phyloP scores from a whole-genome alignment of 2,113 vertebrate species.

The Oreochromis niloticus region DNA sequence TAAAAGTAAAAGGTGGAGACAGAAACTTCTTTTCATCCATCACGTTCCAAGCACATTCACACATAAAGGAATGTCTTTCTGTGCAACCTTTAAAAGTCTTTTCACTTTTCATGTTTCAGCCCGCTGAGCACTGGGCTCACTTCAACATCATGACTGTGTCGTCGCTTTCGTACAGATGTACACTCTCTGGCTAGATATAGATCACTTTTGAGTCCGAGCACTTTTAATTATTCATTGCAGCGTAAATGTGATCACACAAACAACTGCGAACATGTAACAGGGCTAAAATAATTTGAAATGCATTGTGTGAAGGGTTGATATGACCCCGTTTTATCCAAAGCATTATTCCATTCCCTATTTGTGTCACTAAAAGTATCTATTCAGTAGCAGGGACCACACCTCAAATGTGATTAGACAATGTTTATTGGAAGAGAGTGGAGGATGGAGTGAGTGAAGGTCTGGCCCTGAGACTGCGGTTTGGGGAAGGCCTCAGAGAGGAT shows the following conservation, averaged over 20 bases:
- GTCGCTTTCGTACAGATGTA: neutral
- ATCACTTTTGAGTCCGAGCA: neutral
- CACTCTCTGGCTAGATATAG: neutral
- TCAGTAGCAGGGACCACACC: neutral
- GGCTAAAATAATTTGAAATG: neutral
- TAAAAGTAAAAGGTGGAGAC: neutral
- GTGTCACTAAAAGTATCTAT: neutral
- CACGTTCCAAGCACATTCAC: neutral
- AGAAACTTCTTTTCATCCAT: neutral
- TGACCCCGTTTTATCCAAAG: neutral
- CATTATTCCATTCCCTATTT: neutral
- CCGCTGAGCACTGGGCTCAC: neutral
- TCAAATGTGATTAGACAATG: neutral
- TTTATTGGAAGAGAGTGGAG: neutral
- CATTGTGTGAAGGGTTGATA: neutral
- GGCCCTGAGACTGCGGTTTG: neutral
- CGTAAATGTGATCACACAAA: neutral
- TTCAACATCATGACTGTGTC: neutral
- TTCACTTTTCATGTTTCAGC: neutral
- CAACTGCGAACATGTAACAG: neutral
- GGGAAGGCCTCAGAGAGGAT: neutral
- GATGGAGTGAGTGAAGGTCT: neutral
- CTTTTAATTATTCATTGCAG: neutral
- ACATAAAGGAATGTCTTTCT: neutral
- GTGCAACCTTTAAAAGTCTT: neutral